These are phyloP conservation scores for Notarius quadriscutis DNA, from an alignment of 2,113 vertebrate genomes.

Conservation along the genomic window DNA sequence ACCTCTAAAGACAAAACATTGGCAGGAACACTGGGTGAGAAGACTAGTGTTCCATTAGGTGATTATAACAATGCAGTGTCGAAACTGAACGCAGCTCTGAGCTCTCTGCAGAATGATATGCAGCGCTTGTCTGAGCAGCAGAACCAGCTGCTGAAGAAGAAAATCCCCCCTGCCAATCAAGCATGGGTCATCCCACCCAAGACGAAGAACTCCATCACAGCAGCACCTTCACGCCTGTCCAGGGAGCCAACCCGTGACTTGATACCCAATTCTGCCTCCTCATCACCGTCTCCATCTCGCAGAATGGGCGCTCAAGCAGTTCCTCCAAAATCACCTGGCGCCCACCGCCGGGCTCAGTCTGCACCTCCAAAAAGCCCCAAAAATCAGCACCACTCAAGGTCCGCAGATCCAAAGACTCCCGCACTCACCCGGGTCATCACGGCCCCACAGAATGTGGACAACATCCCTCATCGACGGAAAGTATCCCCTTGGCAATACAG, in stretches of 20 bases:
- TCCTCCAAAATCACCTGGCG: constrained; percentile 71
- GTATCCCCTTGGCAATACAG: constrained; percentile 80
- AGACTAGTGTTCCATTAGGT: constrained; percentile 74
- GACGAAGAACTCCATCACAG: constrained; percentile 61
- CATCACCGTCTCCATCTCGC: constrained; percentile 79
- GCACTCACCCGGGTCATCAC: constrained; percentile 79
- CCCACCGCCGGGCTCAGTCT: constrained; percentile 74
- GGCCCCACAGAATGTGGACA: constrained; percentile 81
- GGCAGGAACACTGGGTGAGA: constrained; percentile 58
- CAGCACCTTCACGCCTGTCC: constrained; percentile 60
- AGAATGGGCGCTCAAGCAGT: constrained; percentile 59
- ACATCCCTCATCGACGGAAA: constrained; percentile 82
- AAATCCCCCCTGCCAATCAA: constrained; percentile 60
- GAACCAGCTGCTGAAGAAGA: constrained; percentile 79
- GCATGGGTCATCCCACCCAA: constrained; percentile 78
- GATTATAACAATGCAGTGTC: constrained; percentile 89
- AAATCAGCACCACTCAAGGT: constrained; percentile 66
- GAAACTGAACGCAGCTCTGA: constrained; percentile 84
- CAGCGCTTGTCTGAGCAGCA: constrained; percentile 87
- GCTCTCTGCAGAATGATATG: constrained; percentile 86
- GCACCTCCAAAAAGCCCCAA: constrained; percentile 83
- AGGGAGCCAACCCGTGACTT: constrained; percentile 68
- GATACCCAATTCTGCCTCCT: constrained; percentile 64
- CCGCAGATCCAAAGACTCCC: constrained; percentile 73
- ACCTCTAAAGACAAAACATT: constrained; percentile 59